Conservation (phyloP, 1,140 invertebrate species). For the Drosophila prosaltans region DNA sequence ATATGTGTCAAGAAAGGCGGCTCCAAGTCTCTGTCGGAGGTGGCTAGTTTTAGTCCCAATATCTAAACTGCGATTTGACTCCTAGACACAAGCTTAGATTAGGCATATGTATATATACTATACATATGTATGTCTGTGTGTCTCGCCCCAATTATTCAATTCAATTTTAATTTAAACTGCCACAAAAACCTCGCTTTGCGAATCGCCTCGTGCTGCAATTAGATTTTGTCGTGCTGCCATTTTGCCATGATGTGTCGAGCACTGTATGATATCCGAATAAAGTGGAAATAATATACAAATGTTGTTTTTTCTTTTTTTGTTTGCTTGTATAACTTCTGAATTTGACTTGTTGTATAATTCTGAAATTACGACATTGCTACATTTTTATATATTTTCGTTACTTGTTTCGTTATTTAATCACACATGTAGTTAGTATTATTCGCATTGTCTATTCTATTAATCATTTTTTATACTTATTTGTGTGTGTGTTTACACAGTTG, state of each 20-base stretch:
- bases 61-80: slow-evolving; percentile 19
- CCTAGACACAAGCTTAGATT: slow-evolving; percentile 26
- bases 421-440: slow-evolving; percentile 6
- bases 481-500: slow-evolving; percentile 33
- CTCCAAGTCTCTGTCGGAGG: slow-evolving; percentile 45
- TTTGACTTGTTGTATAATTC: slow-evolving; percentile 10
- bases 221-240: slow-evolving; percentile 66
- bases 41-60: slow-evolving; percentile 44
- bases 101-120: slow-evolving; percentile 40
- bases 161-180: slow-evolving; percentile 32
- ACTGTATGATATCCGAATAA: neutral
- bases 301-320: slow-evolving; percentile 6
- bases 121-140: slow-evolving; percentile 17
- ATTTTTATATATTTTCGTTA: neutral
- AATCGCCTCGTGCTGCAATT: slow-evolving; percentile 64
- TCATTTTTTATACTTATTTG: slow-evolving; percentile 1
- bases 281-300: slow-evolving; percentile 26
- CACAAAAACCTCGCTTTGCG: slow-evolving; percentile 17
- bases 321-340: too few relatives aligned
- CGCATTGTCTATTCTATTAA: slow-evolving; percentile 12
- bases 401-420: slow-evolving; percentile 34
- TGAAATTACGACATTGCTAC: slow-evolving; percentile 16
- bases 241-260: slow-evolving; percentile 44
- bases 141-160: slow-evolving; percentile 33
- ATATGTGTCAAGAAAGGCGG: slow-evolving; percentile 56